phyloP scores from a whole-genome alignment of 2,113 vertebrate species.

The Salvelinus namaycush region DNA sequence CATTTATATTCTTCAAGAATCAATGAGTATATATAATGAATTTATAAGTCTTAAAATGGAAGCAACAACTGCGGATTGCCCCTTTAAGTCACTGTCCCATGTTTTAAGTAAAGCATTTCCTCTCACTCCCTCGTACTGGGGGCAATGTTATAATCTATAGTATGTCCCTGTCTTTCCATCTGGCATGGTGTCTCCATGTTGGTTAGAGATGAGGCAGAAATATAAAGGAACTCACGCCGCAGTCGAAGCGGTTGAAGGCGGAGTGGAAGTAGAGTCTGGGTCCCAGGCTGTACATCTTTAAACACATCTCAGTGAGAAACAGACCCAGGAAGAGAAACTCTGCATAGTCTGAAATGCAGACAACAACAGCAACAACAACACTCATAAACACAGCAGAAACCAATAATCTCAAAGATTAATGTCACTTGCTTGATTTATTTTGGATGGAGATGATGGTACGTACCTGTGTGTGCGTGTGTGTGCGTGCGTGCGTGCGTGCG shows the following conservation, averaged over 20 bases:
- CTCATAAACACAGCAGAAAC: neutral
- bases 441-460: too few relatives aligned
- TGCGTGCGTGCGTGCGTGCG: neutral
- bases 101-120: too few relatives aligned
- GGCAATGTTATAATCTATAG: too few relatives aligned
- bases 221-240: conserved; percentile 82
- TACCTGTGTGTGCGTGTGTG: neutral
- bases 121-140: too few relatives aligned
- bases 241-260: conserved; percentile 99
- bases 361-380: neutral
- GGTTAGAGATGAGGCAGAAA: neutral
- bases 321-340: conserved; percentile 98
- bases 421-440: too few relatives aligned
- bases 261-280: conserved; percentile 98
- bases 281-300: conserved; percentile 98
- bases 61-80: too few relatives aligned
- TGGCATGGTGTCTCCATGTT: too few relatives aligned
- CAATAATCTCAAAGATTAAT: neutral
- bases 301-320: conserved; percentile 96
- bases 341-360: conserved; percentile 86
- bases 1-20: too few relatives aligned
- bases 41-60: too few relatives aligned
- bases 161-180: too few relatives aligned
- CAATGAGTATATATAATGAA: too few relatives aligned
- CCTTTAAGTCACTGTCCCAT: too few relatives aligned